Conservation (phyloP, 2,113 vertebrate genomes). For the Sporophila hypoxantha region DNA sequence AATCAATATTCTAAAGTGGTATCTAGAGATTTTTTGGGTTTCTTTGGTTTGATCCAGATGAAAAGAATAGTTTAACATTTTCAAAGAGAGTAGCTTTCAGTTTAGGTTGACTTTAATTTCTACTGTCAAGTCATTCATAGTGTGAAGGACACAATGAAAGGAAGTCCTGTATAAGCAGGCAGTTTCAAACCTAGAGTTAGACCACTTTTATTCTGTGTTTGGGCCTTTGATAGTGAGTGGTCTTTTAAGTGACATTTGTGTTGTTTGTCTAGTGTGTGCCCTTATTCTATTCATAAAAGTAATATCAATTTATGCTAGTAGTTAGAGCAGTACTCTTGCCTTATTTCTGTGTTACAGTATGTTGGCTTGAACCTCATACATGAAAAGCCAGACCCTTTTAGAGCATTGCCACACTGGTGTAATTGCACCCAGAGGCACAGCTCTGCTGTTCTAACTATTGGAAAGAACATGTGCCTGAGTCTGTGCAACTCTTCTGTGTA, state of each 20-base stretch:
- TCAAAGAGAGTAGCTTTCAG: neutral
- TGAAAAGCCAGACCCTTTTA: neutral
- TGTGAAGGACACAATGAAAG: neutral
- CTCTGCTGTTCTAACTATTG: neutral
- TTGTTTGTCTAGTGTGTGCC: neutral
- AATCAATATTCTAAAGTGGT: neutral
- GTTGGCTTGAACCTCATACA: neutral
- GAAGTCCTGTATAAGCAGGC: neutral
- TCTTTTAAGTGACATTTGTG: neutral
- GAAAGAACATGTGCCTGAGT: neutral
- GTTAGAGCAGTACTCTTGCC: neutral
- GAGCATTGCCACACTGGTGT: neutral
- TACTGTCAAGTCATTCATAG: neutral
- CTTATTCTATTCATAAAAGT: neutral
- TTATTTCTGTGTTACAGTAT: neutral
- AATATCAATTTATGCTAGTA: neutral
- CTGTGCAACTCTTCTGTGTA: neutral
- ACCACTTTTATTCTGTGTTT: neutral
- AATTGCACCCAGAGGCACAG: neutral
- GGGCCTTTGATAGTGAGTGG: neutral
- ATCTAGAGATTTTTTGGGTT: neutral
- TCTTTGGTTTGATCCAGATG: neutral
- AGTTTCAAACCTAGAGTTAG: neutral
- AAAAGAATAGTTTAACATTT: neutral
- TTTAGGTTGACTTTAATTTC: neutral